phyloP scores from a whole-genome alignment of 2,113 vertebrate genomes.

The Malurus elegans region DNA sequence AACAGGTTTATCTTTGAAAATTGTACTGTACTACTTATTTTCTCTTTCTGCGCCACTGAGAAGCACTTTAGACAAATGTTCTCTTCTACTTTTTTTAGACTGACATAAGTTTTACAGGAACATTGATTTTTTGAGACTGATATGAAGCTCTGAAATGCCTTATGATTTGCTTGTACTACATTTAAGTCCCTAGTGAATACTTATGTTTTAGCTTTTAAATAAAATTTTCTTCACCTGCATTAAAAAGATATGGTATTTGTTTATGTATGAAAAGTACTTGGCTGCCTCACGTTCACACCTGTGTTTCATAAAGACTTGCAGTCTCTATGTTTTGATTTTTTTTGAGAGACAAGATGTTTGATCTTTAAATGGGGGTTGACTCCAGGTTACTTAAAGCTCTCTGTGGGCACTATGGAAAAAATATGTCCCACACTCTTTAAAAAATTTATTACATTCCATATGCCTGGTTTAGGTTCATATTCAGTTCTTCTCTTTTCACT shows the following conservation, averaged over 20 bases:
- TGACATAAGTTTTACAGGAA: not conserved
- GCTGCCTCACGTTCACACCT: not conserved
- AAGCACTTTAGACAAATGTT: not conserved
- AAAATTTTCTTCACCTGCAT: not conserved
- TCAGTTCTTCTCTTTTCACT: not conserved
- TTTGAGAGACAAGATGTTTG: slow-evolving; percentile 8
- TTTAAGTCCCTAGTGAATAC: not conserved
- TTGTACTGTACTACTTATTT: not conserved
- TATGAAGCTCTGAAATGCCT: not conserved
- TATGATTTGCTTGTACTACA: not conserved
- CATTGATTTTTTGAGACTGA: not conserved
- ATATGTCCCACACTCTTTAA: not conserved
- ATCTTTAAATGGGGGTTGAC: not conserved
- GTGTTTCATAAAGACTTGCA: not conserved
- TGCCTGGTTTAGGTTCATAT: not conserved
- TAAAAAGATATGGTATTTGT: not conserved
- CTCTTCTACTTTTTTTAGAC: not conserved
- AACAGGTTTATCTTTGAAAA: not conserved
- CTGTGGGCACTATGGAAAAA: not conserved
- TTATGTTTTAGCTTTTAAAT: not conserved
- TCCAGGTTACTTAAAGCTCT: not conserved
- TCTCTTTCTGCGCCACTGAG: not conserved
- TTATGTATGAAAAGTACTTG: not conserved
- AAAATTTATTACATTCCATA: not conserved
- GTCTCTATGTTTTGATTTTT: not conserved